These are phyloP conservation scores for Tribolium madens DNA, from an alignment of 1,140 invertebrate species.

Conservation along the genomic window DNA sequence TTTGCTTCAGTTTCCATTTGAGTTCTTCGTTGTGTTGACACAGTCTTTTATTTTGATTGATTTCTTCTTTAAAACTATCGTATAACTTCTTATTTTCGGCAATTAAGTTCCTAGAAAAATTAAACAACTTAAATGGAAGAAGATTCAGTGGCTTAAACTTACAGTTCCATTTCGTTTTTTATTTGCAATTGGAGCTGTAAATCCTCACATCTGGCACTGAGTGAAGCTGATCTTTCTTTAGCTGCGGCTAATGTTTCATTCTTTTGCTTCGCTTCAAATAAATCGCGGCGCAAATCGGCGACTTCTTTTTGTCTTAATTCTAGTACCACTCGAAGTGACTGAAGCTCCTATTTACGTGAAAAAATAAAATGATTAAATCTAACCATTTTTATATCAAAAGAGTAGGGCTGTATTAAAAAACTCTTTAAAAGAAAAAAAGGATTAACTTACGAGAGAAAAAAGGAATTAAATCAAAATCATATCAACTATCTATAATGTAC, in stretches of 20 bases:
- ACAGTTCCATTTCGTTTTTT: slow-evolving; percentile 72
- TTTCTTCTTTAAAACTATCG: slow-evolving; percentile 78
- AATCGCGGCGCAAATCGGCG: slow-evolving; percentile 75
- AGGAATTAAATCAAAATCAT: too few relatives aligned
- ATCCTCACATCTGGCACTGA: slow-evolving; percentile 78
- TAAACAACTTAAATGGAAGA: background rate
- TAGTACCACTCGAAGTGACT: slow-evolving; percentile 80
- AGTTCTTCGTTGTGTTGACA: slow-evolving; percentile 88
- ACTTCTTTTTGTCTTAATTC: slow-evolving; percentile 82
- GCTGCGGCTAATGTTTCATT: slow-evolving; percentile 69
- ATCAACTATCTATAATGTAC: too few relatives aligned
- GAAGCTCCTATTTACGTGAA: slow-evolving; percentile 72
- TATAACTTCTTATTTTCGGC: slow-evolving; percentile 76
- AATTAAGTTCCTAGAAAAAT: slow-evolving; percentile 50
- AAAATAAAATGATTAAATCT: too few relatives aligned
- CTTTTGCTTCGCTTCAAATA: slow-evolving; percentile 71
- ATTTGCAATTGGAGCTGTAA: slow-evolving; percentile 74
- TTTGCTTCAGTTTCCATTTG: slow-evolving; percentile 84
- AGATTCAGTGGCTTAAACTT: slow-evolving; percentile 50
- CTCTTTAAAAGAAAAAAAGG: too few relatives aligned
- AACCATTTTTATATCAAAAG: too few relatives aligned
- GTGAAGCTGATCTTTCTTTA: slow-evolving; percentile 68
- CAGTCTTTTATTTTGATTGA: slow-evolving; percentile 81
- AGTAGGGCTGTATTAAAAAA: too few relatives aligned
- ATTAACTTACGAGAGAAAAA: too few relatives aligned